Evolutionary conservation across 2,888 invertebrate species (phyloP).

Genomic region (Dryobotodes eremita): DNA sequence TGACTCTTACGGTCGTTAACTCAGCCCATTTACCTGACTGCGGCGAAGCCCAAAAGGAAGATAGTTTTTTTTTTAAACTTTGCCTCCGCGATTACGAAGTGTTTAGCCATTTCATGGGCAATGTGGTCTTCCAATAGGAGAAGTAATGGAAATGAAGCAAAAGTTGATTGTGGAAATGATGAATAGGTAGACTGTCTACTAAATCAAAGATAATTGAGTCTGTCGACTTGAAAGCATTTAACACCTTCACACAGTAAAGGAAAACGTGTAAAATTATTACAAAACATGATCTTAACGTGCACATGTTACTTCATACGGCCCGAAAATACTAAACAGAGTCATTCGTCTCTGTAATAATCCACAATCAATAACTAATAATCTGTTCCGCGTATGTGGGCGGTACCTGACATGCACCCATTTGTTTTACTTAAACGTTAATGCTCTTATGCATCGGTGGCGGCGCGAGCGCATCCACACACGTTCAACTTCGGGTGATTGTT

Average conservation of each 20-base stretch:
- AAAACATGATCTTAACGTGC: slow-evolving; percentile 49
- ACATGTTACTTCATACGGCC: slow-evolving; percentile 62
- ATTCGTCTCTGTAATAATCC: slow-evolving; percentile 74
- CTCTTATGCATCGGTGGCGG: slow-evolving; percentile 76
- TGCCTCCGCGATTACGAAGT: not conserved
- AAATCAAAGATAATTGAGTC: slow-evolving; percentile 39
- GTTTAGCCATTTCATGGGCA: not conserved
- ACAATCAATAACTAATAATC: slow-evolving; percentile 82
- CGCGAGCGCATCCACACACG: slow-evolving; percentile 68
- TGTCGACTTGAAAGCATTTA: slow-evolving; percentile 24
- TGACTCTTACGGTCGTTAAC: slow-evolving; percentile 28
- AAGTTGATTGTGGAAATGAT: not conserved
- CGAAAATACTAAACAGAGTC: slow-evolving; percentile 68
- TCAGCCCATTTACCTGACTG: not conserved
- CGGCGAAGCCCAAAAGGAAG: not conserved
- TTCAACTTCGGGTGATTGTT: slow-evolving; percentile 69
- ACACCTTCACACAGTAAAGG: slow-evolving; percentile 33
- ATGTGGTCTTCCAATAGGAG: not conserved
- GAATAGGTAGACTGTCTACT: not conserved
- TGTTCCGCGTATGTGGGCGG: slow-evolving; percentile 80
- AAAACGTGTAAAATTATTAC: slow-evolving; percentile 51
- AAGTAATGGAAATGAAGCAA: slow-evolving; percentile 6
- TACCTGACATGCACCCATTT: slow-evolving; percentile 80
- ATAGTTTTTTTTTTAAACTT: not conserved
- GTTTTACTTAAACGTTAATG: slow-evolving; percentile 85